Evolutionary conservation across 2,113 vertebrate genomes (phyloP).

Genomic region (Ailuropoda melanoleuca): DNA sequence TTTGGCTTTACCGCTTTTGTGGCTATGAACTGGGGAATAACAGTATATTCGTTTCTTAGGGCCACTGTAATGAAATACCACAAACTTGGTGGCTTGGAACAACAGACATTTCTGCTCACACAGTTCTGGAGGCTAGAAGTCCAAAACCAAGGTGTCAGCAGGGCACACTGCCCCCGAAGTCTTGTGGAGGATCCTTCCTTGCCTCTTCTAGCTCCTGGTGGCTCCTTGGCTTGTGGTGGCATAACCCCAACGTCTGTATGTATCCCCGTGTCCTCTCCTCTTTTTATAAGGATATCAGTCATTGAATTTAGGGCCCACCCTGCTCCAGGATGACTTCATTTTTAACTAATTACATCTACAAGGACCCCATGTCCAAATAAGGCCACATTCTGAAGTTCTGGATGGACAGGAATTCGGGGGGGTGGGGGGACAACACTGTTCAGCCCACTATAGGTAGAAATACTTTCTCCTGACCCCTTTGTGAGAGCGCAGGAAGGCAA

Average conservation of each 20-base stretch:
- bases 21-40: not conserved
- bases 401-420: not conserved
- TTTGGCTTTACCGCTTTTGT: not conserved
- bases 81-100: not conserved
- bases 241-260: not conserved
- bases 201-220: not conserved
- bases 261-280: not conserved
- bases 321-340: not conserved
- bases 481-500: not conserved
- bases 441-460: not conserved
- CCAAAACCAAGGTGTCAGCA: not conserved
- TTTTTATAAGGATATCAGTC: not conserved
- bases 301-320: not conserved
- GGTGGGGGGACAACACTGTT: not conserved
- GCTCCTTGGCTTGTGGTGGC: not conserved
- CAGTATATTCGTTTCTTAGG: not conserved
- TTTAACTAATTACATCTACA: slow-evolving; percentile 24
- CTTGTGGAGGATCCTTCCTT: not conserved
- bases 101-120: not conserved
- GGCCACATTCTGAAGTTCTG: not conserved
- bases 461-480: not conserved
- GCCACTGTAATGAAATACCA: not conserved
- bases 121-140: not conserved
- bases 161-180: not conserved
- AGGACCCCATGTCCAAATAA: not conserved